Evolutionary conservation across 2,113 vertebrate species (phyloP).

Genomic region (Jaculus jaculus): DNA sequence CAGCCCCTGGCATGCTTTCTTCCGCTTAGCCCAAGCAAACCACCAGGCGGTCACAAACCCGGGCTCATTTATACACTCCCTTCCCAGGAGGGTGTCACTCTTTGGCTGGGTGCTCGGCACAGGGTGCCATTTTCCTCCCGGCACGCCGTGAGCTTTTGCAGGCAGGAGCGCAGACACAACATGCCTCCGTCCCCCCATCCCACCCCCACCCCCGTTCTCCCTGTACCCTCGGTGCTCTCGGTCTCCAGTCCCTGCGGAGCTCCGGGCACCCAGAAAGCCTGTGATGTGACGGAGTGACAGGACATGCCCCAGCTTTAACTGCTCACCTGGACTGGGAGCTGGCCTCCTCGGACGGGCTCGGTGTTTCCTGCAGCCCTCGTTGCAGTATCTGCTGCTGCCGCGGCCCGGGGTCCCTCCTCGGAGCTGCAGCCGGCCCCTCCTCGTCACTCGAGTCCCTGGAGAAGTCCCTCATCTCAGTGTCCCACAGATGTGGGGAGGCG

Average conservation of each 20-base stretch:
- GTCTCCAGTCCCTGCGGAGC: not conserved
- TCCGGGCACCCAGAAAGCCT: not conserved
- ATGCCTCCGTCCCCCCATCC: no score
- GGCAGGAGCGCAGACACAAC: not conserved
- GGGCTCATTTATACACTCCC: no score
- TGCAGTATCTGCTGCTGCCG: not conserved
- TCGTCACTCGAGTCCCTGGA: constrained; percentile 91
- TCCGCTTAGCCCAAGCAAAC: not conserved
- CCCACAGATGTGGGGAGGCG: not conserved
- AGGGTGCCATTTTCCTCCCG: not conserved
- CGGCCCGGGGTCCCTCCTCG: not conserved
- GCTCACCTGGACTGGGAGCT: constrained; percentile 16
- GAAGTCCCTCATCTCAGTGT: not conserved
- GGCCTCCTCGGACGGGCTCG: not conserved
- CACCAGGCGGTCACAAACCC: not conserved
- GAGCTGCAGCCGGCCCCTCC: constrained; percentile 77
- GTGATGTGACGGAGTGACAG: no score
- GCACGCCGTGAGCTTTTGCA: not conserved
- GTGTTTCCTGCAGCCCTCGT: not conserved
- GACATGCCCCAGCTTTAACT: not conserved
- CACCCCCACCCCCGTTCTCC: no score
- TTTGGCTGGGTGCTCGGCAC: rapidly evolving
- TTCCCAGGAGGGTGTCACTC: not conserved
- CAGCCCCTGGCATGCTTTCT: not conserved
- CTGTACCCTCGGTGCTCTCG: not conserved